These are phyloP conservation scores for Allophyes oxyacanthae DNA, from an alignment of 2,888 invertebrate genomes.

Conservation along the genomic window DNA sequence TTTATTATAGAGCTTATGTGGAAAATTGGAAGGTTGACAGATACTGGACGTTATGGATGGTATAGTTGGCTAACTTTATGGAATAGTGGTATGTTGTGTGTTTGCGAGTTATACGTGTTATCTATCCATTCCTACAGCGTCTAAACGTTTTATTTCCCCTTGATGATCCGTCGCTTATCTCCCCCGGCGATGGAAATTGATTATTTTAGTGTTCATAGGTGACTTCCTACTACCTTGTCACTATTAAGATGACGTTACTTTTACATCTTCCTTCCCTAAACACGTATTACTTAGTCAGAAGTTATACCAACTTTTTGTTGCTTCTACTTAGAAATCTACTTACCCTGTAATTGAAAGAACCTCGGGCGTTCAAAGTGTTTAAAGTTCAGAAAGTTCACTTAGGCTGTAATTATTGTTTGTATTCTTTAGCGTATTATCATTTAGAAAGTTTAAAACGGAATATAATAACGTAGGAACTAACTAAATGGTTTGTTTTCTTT, in stretches of 20 bases:
- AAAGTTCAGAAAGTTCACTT: constrained; percentile 39
- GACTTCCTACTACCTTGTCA: neutral
- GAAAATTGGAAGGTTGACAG: constrained; percentile 49
- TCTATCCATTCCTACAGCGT: constrained; percentile 1
- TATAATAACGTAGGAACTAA: constrained; percentile 19
- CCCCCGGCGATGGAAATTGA: constrained; percentile 7
- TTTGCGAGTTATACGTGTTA: constrained; percentile 22
- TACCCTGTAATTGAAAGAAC: constrained; percentile 42
- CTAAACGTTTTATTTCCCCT: constrained; percentile 6
- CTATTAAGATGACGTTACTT: constrained; percentile 8
- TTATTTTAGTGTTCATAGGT: constrained; percentile 4
- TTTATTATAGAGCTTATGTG: constrained; percentile 67
- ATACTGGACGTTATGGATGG: constrained; percentile 39
- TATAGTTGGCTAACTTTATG: constrained; percentile 22
- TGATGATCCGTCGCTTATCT: constrained; percentile 7
- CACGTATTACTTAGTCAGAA: constrained; percentile 10
- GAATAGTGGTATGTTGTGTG: constrained; percentile 5
- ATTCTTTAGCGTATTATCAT: constrained; percentile 40
- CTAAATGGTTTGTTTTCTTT: constrained; percentile 17
- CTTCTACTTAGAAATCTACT: constrained; percentile 34
- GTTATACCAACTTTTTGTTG: constrained; percentile 25
- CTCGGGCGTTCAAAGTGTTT: constrained; percentile 38
- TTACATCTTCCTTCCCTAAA: constrained; percentile 4
- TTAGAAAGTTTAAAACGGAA: constrained; percentile 39
- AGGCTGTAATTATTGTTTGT: constrained; percentile 48